These are phyloP conservation scores for Dendrocincla tyrannina DNA, from an alignment of 2,797 vertebrate genomes.

Conservation along the genomic window DNA sequence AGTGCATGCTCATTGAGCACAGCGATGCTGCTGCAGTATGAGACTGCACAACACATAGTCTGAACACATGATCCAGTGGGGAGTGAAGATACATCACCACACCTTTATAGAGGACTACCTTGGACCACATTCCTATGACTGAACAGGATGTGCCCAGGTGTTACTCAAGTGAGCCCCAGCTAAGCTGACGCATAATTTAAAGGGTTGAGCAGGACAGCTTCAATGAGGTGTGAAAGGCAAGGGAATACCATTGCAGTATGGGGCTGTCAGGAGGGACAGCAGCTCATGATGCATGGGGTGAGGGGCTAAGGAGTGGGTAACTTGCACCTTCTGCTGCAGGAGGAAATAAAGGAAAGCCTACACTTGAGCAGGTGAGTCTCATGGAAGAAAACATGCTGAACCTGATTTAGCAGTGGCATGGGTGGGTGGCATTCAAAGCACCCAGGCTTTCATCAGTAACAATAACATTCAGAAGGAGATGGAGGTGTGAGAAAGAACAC, in stretches of 20 bases:
- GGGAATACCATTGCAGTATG: not conserved
- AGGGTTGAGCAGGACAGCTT: not conserved
- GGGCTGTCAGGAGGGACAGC: not conserved
- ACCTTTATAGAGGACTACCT: not conserved
- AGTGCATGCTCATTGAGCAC: not conserved
- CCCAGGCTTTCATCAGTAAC: not conserved
- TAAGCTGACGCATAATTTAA: not conserved
- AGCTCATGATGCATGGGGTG: not conserved
- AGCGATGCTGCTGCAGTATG: not conserved
- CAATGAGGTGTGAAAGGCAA: not conserved
- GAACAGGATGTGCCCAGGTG: not conserved
- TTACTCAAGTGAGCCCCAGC: not conserved
- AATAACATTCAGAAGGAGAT: not conserved
- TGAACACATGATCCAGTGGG: not conserved
- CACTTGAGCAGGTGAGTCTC: not conserved
- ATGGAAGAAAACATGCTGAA: not conserved
- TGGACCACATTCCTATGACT: not conserved
- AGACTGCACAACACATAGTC: not conserved
- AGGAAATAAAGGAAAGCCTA: not conserved
- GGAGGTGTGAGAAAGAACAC: conserved; percentile 19
- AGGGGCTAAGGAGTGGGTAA: not conserved
- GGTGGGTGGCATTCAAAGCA: conserved; percentile 7
- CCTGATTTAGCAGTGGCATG: not conserved
- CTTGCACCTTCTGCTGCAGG: not conserved
- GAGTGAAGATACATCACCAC: not conserved